Percentiles rank a stretch among this genome's conserved stretches.
These are phyloP conservation scores for Drosophila kohkoa DNA, from an alignment of 1,140 invertebrate species.

Conservation along the genomic window DNA sequence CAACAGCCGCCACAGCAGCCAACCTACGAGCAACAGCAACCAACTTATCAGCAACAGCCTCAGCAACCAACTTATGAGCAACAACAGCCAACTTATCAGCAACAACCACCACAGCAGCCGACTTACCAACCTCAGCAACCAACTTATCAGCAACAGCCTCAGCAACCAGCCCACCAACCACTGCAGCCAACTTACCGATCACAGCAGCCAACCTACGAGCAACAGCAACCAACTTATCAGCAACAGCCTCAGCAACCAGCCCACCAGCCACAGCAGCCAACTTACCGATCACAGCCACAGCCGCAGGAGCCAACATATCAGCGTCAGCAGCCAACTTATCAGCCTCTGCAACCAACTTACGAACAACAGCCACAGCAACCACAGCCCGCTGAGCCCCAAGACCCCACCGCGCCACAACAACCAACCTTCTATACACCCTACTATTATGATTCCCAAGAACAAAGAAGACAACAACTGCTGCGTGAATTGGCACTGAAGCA, in stretches of 20 bases:
- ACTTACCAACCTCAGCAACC: conserved; percentile 13
- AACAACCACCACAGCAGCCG: conserved; percentile 36
- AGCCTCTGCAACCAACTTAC: not conserved
- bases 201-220: not conserved
- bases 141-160: too few relatives aligned
- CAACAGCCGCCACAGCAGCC: not conserved
- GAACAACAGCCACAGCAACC: conserved; percentile 33
- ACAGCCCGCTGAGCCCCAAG: conserved; percentile 18
- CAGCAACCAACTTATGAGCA: not conserved
- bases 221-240: not conserved
- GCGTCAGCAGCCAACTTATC: too few relatives aligned
- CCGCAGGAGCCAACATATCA: not conserved
- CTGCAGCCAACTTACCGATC: not conserved
- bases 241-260: conserved; percentile 8
- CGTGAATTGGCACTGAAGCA: conserved; percentile 27
- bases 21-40: not conserved
- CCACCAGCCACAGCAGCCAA: not conserved
- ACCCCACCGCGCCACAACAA: conserved; percentile 14
- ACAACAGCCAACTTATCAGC: too few relatives aligned
- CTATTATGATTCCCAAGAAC: conserved; percentile 14
- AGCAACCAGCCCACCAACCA: too few relatives aligned
- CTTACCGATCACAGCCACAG: not conserved
- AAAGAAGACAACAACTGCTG: conserved; percentile 16
- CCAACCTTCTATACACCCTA: conserved; percentile 9
- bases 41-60: not conserved